Evolutionary conservation across 2,888 invertebrate species (phyloP).

Genomic region (Ceraclea dissimilis): DNA sequence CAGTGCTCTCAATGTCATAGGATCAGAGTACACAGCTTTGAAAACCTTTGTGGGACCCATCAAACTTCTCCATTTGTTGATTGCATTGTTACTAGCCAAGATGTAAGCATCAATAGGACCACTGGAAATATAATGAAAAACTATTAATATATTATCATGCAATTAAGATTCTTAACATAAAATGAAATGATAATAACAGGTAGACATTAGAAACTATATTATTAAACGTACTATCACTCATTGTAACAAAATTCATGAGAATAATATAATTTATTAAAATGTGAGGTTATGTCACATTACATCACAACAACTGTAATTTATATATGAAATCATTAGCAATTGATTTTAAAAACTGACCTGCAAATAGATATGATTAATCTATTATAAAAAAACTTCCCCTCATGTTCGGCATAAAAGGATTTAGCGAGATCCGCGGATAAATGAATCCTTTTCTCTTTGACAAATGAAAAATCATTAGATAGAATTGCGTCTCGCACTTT

Average conservation of each 20-base stretch:
- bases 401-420: constrained; percentile 77
- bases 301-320: too few relatives aligned
- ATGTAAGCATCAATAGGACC: constrained; percentile 78
- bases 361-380: constrained; percentile 75
- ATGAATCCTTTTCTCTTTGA: constrained; percentile 57
- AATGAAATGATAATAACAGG: background rate
- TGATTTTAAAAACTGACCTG: constrained; percentile 43
- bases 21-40: constrained; percentile 69
- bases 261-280: too few relatives aligned
- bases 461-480: constrained; percentile 61
- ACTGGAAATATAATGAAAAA: constrained; percentile 49
- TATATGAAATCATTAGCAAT: too few relatives aligned
- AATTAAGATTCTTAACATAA: constrained; percentile 6
- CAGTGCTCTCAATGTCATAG: constrained; percentile 69
- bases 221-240: too few relatives aligned
- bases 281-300: too few relatives aligned
- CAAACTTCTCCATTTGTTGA: constrained; percentile 70
- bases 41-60: constrained; percentile 89
- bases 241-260: too few relatives aligned
- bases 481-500: constrained; percentile 61
- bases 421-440: constrained; percentile 58
- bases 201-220: too few relatives aligned
- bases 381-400: constrained; percentile 74
- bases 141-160: too few relatives aligned
- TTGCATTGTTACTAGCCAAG: constrained; percentile 67